Conservation (phyloP, 2,888 invertebrate species). For the Coecobrya sp. region DNA sequence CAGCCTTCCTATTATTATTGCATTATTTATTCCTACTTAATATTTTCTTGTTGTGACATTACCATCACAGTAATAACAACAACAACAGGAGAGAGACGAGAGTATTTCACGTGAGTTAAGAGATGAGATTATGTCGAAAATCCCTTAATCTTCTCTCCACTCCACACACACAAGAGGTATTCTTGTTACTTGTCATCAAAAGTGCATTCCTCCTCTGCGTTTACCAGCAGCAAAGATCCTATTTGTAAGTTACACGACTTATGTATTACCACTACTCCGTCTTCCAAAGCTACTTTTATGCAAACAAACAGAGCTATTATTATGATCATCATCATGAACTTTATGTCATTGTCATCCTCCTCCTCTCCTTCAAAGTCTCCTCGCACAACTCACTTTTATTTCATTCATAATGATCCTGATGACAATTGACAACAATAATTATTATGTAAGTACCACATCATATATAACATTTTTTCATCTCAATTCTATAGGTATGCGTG, state of each 20-base stretch:
- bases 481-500: not conserved
- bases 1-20: not conserved
- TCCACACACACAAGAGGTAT: not conserved
- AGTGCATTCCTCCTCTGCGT: constrained; percentile 3
- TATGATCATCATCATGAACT: constrained; percentile 47
- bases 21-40: constrained; percentile 2
- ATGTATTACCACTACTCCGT: constrained; percentile 32
- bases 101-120: constrained; percentile 46
- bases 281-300: constrained; percentile 48
- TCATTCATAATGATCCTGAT: constrained; percentile 45
- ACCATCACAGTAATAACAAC: constrained; percentile 54
- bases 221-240: too few relatives aligned
- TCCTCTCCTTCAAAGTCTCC: not conserved
- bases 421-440: constrained; percentile 59
- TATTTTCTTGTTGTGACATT: constrained; percentile 61
- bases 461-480: constrained; percentile 36
- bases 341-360: constrained; percentile 15
- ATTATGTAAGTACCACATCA: constrained; percentile 47
- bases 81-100: constrained; percentile 30
- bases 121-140: constrained; percentile 63
- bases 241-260: constrained; percentile 1
- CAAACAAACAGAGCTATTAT: constrained; percentile 39
- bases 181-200: constrained; percentile 55
- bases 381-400: constrained; percentile 30
- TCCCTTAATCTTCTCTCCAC: constrained; percentile 74